These are phyloP conservation scores for Diadophis punctatus DNA, from an alignment of 2,113 vertebrate species.

Conservation along the genomic window DNA sequence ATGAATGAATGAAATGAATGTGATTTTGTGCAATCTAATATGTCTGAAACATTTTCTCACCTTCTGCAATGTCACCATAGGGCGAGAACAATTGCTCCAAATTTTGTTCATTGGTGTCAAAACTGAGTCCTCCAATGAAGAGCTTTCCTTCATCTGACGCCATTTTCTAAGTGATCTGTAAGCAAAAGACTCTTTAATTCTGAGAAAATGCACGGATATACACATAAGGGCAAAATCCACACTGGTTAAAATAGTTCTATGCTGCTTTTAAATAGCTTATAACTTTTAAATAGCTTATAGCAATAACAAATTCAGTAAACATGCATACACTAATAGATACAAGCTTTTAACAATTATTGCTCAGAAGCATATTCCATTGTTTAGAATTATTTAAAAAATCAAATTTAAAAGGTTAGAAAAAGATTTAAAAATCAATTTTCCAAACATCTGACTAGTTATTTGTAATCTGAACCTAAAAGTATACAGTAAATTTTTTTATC, in stretches of 20 bases:
- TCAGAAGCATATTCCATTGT: not conserved
- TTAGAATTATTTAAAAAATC: not conserved
- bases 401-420: not conserved
- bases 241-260: not conserved
- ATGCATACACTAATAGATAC: not conserved
- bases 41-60: constrained; percentile 42
- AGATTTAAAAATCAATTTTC: not conserved
- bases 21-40: not conserved
- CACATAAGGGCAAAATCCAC: not conserved
- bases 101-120: constrained; percentile 79
- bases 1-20: not conserved
- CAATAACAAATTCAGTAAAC: not conserved
- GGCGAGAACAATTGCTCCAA: constrained; percentile 77
- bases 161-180: constrained; percentile 58
- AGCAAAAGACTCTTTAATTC: not conserved
- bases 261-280: too few relatives aligned
- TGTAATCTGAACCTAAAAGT: not conserved
- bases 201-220: not conserved
- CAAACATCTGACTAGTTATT: not conserved
- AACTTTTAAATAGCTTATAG: not conserved
- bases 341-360: not conserved
- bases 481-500: not conserved
- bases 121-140: constrained; percentile 81
- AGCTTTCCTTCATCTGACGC: constrained; percentile 79
- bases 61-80: constrained; percentile 78